Evolutionary conservation across 2,888 invertebrate species (phyloP), one percentile per base, ranked within the genome.

Genomic region (Lasioglossum oenotherae): DNA sequence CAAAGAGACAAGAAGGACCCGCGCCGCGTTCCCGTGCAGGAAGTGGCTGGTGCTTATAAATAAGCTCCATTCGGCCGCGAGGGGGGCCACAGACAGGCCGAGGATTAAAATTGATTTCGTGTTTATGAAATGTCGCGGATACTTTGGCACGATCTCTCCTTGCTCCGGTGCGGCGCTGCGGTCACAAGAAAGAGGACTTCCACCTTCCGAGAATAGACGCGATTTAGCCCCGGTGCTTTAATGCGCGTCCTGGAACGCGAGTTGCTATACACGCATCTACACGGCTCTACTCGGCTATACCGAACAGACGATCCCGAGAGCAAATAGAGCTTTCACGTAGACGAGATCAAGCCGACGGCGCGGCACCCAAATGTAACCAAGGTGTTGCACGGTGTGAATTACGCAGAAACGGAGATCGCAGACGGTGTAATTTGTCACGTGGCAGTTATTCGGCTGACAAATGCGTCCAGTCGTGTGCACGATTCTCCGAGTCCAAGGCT

Each of bases 51-150:
- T 69, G 88, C 86, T 93, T 94, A 93, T 93, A 94, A 93, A 94
- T 94, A 94, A 92, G 91, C 92, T 86, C 86, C 88, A 91, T 89
- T 90, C 86, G 86, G 76, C 41, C 49, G 67, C 19, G 74, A 74
- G 71, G 80, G 64, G 31, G 14, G 14, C 27, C 27, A 60, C 27
- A 60, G 49, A 77, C 46, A 69, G 60, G n/a, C 81, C 82, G 80
- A 64, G 88, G 92, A 93, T 93, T 92, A 93, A 94, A 94, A 94
- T 93, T 94, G 93, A 94, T 94, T 93, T 93, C 89, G 78, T 94
- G 94, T 93, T 94, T 94, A 92, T 91, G 92, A 93, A 92, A 93
- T 92, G 93, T 93, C 93, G 91, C 89, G 88, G 92, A 92, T 92
- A 92, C 88, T 90, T 92, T 91, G 91, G 92, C 92, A 91, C 86